Base-by-base conservation (phyloP, 2,797 vertebrate genomes). In the Tokudaia tokunoshimensis region DNA sequence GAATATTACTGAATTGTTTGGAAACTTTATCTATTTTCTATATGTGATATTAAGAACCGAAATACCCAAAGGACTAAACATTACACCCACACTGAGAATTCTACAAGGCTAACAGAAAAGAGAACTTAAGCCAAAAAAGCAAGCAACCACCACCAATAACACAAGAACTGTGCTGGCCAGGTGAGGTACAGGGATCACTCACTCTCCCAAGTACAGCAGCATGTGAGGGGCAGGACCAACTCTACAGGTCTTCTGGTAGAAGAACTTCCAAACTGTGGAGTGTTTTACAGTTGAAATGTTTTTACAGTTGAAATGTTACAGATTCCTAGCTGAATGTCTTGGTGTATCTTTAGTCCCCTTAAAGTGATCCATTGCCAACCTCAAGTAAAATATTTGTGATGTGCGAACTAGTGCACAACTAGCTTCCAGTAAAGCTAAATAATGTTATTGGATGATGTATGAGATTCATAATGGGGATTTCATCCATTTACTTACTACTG, bases 11-110 rank as follows among this genome's bases (percentile, higher is more conserved):
- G 44, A 0, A 20, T 15, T 29, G 22, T 44, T 92, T 41, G 29
- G 86, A 96, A 91, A 20, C 17, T 80, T 90, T 93, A 11, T 78
- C 31, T 59, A 61, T 59, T 50, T 44, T 34, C 74, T 84, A 20
- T 20, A 89, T 65, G 37, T 78, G 86, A 81, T n/a, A 65, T 11
- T 29, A 44, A 65, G 57, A 89, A 79, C 4, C 0, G 31, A 79
- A n/a, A n/a, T 63, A 17, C 1, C 22, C 41, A 63, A 41, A 50
- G 55, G 8, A 34, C 34, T 26, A 26, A n/a, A 50, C 57, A 31
- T n/a, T n/a, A 47, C 7, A 47, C 6, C 26, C 41, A 65, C 20
- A 15, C 29, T 47, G 59, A 84, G 14, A 26, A 22, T 20, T 65
- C 41, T 84, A 26, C 14, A 17, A 63, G 7, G 3, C 70, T 59